Percentiles rank a stretch among this genome's conserved stretches.
Evolutionary conservation across 1,140 invertebrate species (phyloP).

Genomic region (Pentalonia nigronervosa): DNA sequence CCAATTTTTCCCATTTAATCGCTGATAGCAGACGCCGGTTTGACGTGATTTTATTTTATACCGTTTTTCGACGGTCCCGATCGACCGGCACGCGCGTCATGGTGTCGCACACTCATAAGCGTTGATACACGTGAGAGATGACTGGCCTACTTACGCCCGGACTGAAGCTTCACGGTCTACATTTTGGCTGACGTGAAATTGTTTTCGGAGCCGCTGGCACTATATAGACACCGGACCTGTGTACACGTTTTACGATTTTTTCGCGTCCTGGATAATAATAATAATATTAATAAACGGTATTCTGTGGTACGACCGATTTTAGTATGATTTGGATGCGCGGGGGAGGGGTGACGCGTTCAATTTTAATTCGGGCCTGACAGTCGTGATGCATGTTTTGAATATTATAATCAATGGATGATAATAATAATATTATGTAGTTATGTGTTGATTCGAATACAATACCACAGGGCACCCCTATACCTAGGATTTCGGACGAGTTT

Average conservation of each 20-base stretch:
- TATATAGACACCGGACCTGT: too few species aligned
- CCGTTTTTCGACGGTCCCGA: neutral
- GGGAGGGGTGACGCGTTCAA: neutral
- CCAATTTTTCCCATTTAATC: too few species aligned
- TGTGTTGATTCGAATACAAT: neutral
- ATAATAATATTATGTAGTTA: too few species aligned
- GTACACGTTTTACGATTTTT: neutral
- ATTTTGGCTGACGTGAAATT: neutral
- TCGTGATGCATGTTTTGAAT: neutral
- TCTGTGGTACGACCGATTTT: neutral
- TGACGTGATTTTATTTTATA: neutral
- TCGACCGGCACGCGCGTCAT: neutral
- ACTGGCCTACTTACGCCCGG: neutral
- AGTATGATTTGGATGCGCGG: too few species aligned
- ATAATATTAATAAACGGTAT: neutral
- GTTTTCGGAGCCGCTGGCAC: neutral
- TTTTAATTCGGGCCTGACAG: neutral
- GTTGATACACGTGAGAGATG: conserved; percentile 1
- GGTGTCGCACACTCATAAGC: neutral
- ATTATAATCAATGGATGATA: neutral
- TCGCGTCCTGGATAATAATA: neutral
- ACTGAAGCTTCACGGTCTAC: neutral
- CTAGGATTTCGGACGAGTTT: neutral
- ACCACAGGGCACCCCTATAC: neutral
- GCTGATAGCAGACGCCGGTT: neutral